Conservation (phyloP, 2,888 invertebrate genomes). For the Amblyjoppa fuscipennis region DNA sequence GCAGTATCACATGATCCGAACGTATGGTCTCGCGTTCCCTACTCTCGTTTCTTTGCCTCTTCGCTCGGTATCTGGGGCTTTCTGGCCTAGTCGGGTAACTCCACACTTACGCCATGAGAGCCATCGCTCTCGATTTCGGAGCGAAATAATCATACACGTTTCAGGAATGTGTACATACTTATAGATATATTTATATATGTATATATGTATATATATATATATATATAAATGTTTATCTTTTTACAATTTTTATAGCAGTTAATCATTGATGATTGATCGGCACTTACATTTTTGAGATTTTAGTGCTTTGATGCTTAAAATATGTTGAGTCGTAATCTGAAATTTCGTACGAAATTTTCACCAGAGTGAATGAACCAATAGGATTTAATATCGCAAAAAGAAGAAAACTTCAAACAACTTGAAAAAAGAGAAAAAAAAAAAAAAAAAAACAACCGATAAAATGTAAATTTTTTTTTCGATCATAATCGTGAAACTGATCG, state of each 20-base stretch:
- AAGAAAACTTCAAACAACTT: too few species aligned
- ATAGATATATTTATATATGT: not conserved
- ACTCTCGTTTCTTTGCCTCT: constrained; percentile 45
- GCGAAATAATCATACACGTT: constrained; percentile 40
- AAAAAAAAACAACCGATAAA: too few species aligned
- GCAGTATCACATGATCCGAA: constrained; percentile 72
- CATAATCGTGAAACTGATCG: not conserved
- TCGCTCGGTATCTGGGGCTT: constrained; percentile 25
- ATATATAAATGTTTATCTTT: not conserved
- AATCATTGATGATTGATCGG: too few species aligned
- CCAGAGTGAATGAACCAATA: too few species aligned
- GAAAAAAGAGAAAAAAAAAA: too few species aligned
- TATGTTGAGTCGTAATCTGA: too few species aligned
- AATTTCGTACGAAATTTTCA: too few species aligned
- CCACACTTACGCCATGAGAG: constrained; percentile 22
- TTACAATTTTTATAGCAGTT: not conserved
- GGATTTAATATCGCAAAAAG: too few species aligned
- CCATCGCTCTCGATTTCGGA: constrained; percentile 60
- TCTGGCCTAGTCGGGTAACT: constrained; percentile 24
- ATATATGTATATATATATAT: not conserved
- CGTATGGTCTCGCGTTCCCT: constrained; percentile 61
- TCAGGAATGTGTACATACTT: not conserved
- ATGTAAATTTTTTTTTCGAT: not conserved
- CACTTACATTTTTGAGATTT: too few species aligned
- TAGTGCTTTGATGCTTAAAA: too few species aligned